A percentile compares a stretch with the other conserved stretches of the same genome.
phyloP scores from a whole-genome alignment of 2,888 invertebrate species.

The Pammene aurita region DNA sequence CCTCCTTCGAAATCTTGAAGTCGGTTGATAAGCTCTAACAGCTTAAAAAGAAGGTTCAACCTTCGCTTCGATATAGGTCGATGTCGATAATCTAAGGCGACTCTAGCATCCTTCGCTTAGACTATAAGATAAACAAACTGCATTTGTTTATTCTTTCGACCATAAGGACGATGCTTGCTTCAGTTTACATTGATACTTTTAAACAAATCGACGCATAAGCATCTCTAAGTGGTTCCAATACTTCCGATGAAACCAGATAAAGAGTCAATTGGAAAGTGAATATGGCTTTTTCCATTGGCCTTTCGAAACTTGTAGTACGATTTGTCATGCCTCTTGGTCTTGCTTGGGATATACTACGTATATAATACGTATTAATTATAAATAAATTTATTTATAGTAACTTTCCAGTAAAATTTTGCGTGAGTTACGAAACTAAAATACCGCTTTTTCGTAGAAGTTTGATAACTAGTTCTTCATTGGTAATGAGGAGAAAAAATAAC shows the following conservation, averaged over 20 bases:
- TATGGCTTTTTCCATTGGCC: conserved; percentile 4
- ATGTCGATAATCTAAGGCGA: not conserved
- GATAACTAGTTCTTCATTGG: not conserved
- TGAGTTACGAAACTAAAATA: not conserved
- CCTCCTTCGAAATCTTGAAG: no score
- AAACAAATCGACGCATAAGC: conserved; percentile 10
- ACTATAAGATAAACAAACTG: conserved; percentile 15
- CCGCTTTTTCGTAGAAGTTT: not conserved
- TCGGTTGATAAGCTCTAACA: not conserved
- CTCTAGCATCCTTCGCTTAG: not conserved
- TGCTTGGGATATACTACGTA: no score
- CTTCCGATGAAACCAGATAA: conserved; percentile 5
- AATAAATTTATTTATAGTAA: conserved; percentile 1
- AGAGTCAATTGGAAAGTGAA: conserved; percentile 15
- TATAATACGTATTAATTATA: conserved; percentile 1
- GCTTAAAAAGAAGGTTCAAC: not conserved
- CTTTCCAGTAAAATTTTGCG: not conserved
- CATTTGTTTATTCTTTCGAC: conserved; percentile 25
- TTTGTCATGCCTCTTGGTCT: conserved; percentile 8
- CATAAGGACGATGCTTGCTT: conserved; percentile 17
- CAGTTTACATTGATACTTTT: conserved; percentile 17
- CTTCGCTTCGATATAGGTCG: not conserved
- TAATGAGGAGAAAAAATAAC: not conserved
- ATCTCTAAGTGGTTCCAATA: conserved; percentile 8
- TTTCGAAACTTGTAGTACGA: conserved; percentile 1